Base-by-base conservation (phyloP, 2,888 invertebrate species). In the Phasia obesa region DNA sequence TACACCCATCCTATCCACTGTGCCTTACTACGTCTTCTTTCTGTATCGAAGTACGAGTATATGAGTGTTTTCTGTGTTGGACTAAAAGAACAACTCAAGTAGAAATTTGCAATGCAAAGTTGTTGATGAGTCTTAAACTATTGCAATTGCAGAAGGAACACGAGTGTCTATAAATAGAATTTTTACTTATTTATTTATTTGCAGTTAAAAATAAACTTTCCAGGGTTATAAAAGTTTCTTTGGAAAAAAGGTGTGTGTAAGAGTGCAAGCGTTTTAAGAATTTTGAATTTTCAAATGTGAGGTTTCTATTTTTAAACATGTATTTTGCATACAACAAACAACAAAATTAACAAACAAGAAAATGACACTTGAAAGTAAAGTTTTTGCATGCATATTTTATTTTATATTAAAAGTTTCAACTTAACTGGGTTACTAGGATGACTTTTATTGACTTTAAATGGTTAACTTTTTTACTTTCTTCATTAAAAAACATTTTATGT, bases 181-280 rank as follows among this genome's bases (percentile, higher is more conserved):
- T 35, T 25, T 11, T 44, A 6, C 51, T 25, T 57, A 11, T 42
- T n/a, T 21, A 38, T 49, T 70, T 38, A 70, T 25, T 62, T 38
- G 44, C 6, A 31, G 25, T 79, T 79, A 67, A 79, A 79, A 79
- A 79, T 79, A 79, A 73, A 73, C 53, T 53, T 67, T 65, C 17
- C 51, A 79, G 73, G 79, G 65, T 73, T 71, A 78, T 38, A 31
- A 57, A 49, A 47, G 23, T 15, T 51, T 27, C 7, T 21, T 42
- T 1, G 3, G 4, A 15, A 53, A 35, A 35, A 42, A 19, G 42
- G 38, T 71, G 27, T 60, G 65, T 65, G 38, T 21, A 17, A 17
- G 17, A 42, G 38, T 47, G 25, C 15, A n/a, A 47, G 27, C 17
- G 17, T 1, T 47, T 42, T 23, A 49, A 60, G n/a, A 25, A 25